phyloP scores from a whole-genome alignment of 2,797 vertebrate genomes.

The Clarias laeviceps region DNA sequence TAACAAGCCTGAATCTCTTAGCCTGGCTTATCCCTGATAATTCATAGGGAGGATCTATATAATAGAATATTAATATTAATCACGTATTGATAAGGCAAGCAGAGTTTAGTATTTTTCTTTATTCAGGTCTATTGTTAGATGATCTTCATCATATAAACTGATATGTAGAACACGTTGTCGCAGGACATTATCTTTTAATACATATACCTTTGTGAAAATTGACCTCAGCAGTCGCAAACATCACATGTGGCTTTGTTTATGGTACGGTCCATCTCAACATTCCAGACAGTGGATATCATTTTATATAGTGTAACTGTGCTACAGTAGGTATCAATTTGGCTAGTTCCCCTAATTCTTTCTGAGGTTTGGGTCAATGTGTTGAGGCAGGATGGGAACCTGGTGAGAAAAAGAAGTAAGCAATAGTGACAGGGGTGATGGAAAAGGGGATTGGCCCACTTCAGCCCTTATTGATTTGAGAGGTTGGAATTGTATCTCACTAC shows the following conservation, averaged over 20 bases:
- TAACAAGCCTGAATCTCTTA: conserved; percentile 72
- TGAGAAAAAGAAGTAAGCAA: conserved; percentile 13
- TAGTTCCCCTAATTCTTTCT: not conserved
- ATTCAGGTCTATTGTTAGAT: not conserved
- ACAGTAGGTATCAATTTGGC: not conserved
- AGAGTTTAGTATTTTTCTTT: not conserved
- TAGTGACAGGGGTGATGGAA: conserved; percentile 48
- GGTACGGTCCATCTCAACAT: not conserved
- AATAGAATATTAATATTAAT: conserved; percentile 60
- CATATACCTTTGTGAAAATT: not conserved
- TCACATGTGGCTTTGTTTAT: not conserved
- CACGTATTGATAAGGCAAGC: not conserved
- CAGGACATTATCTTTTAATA: not conserved
- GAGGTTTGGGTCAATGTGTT: not conserved
- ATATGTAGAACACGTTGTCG: not conserved
- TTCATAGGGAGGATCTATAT: conserved; percentile 55
- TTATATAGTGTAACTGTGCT: not conserved
- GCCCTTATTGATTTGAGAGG: conserved; percentile 71
- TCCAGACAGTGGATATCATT: not conserved
- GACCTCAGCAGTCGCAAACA: not conserved
- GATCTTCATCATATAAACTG: not conserved
- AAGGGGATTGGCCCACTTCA: conserved; percentile 61
- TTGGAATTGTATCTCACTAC: conserved; percentile 66
- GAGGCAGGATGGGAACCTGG: not conserved
- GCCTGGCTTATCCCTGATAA: conserved; percentile 75